A percentile compares a stretch with the other conserved stretches of the same genome.
These are phyloP conservation scores for Platyscapa corneri DNA, from an alignment of 1,140 invertebrate species.

Conservation along the genomic window DNA sequence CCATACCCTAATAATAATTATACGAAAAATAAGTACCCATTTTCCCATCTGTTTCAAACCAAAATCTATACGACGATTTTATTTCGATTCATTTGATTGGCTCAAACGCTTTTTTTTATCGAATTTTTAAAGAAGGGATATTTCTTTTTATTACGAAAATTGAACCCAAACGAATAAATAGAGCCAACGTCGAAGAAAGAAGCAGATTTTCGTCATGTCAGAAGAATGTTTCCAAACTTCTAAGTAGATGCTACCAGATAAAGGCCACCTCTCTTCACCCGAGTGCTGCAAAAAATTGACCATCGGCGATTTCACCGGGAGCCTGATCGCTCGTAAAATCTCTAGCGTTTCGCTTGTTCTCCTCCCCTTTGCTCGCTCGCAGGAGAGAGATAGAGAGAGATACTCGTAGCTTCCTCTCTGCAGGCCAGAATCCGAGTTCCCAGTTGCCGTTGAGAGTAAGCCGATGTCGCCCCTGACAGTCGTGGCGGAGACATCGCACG, in stretches of 20 bases:
- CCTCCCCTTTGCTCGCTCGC: neutral
- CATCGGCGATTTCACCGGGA: neutral
- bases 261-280: neutral
- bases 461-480: constrained; percentile 33
- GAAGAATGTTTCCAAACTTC: neutral
- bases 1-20: too few relatives aligned
- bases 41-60: too few relatives aligned
- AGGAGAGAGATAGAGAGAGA: neutral
- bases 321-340: neutral
- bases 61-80: too few relatives aligned
- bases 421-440: neutral
- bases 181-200: neutral
- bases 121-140: too few relatives aligned
- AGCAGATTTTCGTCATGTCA: neutral
- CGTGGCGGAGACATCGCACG: constrained; percentile 22
- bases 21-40: too few relatives aligned
- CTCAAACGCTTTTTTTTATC: too few relatives aligned
- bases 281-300: neutral
- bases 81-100: too few relatives aligned
- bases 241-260: too few relatives aligned
- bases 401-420: neutral
- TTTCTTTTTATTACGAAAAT: too few relatives aligned
- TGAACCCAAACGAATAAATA: too few relatives aligned
- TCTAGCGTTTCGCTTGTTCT: neutral
- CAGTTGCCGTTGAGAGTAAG: neutral